Conservation (phyloP, 2,113 vertebrate genomes). For the Pluvianellus socialis region DNA sequence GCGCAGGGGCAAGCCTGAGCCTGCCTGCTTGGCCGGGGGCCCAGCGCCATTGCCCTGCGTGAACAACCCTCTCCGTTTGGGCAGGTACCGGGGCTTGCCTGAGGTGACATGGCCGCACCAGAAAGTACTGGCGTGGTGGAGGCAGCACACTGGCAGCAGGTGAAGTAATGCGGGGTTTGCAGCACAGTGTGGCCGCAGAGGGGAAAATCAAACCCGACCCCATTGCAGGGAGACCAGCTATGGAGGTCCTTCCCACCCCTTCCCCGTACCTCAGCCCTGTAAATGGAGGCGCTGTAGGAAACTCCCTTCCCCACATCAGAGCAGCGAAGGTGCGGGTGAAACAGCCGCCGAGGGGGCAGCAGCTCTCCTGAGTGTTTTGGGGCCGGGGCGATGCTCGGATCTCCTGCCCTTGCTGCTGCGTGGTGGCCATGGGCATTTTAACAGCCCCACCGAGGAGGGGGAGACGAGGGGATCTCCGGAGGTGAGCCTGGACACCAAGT, state of each 20-base stretch:
- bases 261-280: fast-evolving
- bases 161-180: neutral
- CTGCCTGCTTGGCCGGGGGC: neutral
- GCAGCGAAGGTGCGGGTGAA: neutral
- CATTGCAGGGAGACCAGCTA: neutral
- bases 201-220: neutral
- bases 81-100: neutral
- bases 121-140: neutral
- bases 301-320: neutral
- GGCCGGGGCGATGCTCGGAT: fast-evolving
- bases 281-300: neutral
- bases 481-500: neutral
- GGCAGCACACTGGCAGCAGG: neutral
- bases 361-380: neutral
- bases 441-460: fast-evolving
- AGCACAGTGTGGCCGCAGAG: neutral
- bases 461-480: fast-evolving
- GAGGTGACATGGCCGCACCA: neutral
- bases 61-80: neutral
- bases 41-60: neutral
- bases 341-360: neutral
- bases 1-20: neutral
- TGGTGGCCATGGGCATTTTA: neutral
- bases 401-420: neutral
- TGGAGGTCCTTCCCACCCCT: neutral